A percentile compares a stretch with the other conserved stretches of the same genome.
These are phyloP conservation scores for Leptonema lineaticorne DNA, from an alignment of 1,140 invertebrate genomes.

Conservation along the genomic window DNA sequence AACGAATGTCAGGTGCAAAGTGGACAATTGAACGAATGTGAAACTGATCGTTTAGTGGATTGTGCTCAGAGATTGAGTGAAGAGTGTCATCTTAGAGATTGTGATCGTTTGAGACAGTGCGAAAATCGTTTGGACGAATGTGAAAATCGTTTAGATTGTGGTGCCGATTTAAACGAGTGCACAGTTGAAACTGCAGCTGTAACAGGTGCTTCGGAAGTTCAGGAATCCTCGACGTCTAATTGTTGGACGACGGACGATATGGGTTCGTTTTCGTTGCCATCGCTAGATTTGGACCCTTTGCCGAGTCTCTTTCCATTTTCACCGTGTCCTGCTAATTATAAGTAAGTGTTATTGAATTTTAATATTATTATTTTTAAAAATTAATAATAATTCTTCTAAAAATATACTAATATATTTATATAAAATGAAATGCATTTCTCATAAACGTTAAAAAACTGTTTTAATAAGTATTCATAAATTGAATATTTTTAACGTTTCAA, in stretches of 20 bases:
- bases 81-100: slow-evolving; percentile 21
- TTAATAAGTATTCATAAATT: too few species aligned
- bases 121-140: slow-evolving; percentile 23
- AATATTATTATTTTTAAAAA: not conserved
- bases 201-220: slow-evolving; percentile 43
- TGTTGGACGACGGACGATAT: slow-evolving; percentile 75
- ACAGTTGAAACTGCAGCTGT: not conserved
- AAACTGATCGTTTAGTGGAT: slow-evolving; percentile 4
- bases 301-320: slow-evolving; percentile 73
- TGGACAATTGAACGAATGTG: not conserved
- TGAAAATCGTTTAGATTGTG: slow-evolving; percentile 1
- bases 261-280: slow-evolving; percentile 75
- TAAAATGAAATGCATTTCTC: too few species aligned
- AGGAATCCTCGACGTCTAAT: slow-evolving; percentile 40
- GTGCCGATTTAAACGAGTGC: slow-evolving; percentile 30
- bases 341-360: slow-evolving; percentile 57
- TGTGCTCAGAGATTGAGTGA: slow-evolving; percentile 10
- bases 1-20: slow-evolving; percentile 20
- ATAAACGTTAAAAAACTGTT: too few species aligned
- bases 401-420: too few species aligned
- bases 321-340: slow-evolving; percentile 67
- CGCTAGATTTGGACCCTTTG: slow-evolving; percentile 74
- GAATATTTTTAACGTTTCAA: too few species aligned
- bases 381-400: not conserved
- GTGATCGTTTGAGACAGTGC: slow-evolving; percentile 17